Percentiles rank a stretch among this genome's conserved stretches.
Evolutionary conservation across 2,888 invertebrate genomes (phyloP).

Genomic region (Drosophila nigritarsus): DNA sequence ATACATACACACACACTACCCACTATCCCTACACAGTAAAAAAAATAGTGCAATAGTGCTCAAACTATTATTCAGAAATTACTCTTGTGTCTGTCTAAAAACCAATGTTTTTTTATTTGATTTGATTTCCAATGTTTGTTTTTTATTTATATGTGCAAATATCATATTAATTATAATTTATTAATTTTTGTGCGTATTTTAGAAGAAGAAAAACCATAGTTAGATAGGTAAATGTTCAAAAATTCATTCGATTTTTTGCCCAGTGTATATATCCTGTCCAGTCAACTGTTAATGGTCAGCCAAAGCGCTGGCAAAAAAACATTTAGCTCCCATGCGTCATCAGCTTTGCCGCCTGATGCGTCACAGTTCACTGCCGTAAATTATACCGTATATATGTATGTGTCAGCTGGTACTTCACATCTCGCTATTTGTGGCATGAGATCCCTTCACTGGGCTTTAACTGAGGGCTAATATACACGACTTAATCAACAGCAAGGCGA

Average conservation of each 20-base stretch:
- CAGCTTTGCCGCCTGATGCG: constrained; percentile 37
- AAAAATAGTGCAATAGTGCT: neutral
- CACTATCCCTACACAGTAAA: neutral
- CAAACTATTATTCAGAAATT: neutral
- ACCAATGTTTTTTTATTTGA: neutral
- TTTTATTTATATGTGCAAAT: no score
- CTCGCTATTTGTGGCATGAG: constrained; percentile 2
- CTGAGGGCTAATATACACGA: constrained; percentile 1
- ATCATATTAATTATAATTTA: no score
- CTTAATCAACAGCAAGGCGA: constrained; percentile 5
- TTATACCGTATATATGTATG: neutral
- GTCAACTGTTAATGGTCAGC: constrained; percentile 58
- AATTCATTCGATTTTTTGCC: neutral
- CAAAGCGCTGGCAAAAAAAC: constrained; percentile 13
- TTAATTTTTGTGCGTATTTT: no score
- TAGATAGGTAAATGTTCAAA: neutral
- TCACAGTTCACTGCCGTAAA: constrained; percentile 24
- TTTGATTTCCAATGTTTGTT: no score
- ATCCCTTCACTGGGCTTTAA: neutral
- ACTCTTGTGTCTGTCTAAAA: neutral
- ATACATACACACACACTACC: constrained; percentile 24
- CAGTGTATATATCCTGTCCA: constrained; percentile 17
- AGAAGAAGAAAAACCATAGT: no score
- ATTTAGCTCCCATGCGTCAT: constrained; percentile 57
- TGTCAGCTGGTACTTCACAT: constrained; percentile 20